Conservation (phyloP, 2,888 invertebrate species). For the Caenorhabditis auriculariae region DNA sequence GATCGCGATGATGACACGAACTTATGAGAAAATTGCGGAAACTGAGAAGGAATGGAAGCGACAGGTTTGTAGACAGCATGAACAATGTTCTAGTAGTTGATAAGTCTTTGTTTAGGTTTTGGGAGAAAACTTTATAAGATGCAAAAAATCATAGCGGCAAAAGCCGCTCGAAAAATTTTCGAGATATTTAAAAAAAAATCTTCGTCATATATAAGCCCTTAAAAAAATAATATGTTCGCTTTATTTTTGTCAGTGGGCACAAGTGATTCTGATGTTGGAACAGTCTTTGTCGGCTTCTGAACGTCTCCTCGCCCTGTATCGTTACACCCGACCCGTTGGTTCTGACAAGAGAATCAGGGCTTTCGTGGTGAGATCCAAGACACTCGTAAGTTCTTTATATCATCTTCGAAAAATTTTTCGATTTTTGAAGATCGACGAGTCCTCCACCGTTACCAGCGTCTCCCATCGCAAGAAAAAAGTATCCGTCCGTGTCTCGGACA, state of each 20-base stretch:
- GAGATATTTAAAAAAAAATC: too few relatives aligned
- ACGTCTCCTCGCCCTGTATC: conserved; percentile 79
- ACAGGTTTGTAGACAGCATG: conserved; percentile 71
- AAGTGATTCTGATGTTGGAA: conserved; percentile 93
- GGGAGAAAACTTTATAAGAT: conserved; percentile 86
- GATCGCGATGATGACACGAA: conserved; percentile 99
- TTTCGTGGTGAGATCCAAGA: conserved; percentile 45
- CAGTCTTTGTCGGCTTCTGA: conserved; percentile 87
- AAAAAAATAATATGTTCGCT: conserved; percentile 9
- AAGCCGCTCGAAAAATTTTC: too few relatives aligned
- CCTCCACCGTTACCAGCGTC: too few relatives aligned
- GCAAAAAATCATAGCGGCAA: conserved; percentile 86
- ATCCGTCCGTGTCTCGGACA: too few relatives aligned
- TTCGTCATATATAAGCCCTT: conserved; percentile 5
- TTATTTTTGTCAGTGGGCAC: conserved; percentile 91
- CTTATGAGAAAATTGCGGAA: conserved; percentile 95
- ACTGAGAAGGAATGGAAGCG: conserved; percentile 97
- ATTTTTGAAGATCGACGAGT: too few relatives aligned
- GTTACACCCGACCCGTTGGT: conserved; percentile 45
- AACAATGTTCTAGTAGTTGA: conserved; percentile 71
- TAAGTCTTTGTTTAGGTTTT: conserved; percentile 93
- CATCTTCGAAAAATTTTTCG: too few relatives aligned
- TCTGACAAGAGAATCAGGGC: conserved; percentile 42
- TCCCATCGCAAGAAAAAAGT: too few relatives aligned
- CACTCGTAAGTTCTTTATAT: conserved; percentile 26